phyloP scores from a whole-genome alignment of 1,140 invertebrate genomes.

The Drosophila trapezifrons region DNA sequence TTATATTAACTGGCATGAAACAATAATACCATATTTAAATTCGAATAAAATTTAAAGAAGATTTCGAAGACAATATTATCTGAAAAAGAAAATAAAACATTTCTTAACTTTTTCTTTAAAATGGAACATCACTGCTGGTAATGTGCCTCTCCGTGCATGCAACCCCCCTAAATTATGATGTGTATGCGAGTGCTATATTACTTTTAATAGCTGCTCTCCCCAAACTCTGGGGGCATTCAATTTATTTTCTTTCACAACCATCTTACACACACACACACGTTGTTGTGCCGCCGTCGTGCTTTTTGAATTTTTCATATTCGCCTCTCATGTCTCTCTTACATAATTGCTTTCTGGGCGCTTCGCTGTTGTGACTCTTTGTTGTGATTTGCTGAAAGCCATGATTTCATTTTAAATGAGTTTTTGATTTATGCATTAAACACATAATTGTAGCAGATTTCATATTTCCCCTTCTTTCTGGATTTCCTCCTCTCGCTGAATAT shows the following conservation, averaged over 20 bases:
- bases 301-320: constrained; percentile 69
- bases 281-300: constrained; percentile 39
- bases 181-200: constrained; percentile 40
- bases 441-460: constrained; percentile 75
- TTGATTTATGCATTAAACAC: constrained; percentile 82
- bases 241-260: constrained; percentile 71
- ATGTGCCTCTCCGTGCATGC: constrained; percentile 1
- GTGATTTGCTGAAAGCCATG: constrained; percentile 77
- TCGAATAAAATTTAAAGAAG: background rate
- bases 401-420: constrained; percentile 83
- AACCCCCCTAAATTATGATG: constrained; percentile 24
- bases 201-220: constrained; percentile 64
- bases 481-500: constrained; percentile 9
- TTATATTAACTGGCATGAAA: no score
- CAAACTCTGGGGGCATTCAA: constrained; percentile 63
- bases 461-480: constrained; percentile 21
- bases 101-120: background rate
- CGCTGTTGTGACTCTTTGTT: constrained; percentile 63
- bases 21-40: background rate
- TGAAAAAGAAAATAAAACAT: no score
- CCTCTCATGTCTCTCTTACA: constrained; percentile 46
- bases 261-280: constrained; percentile 71
- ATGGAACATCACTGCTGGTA: constrained; percentile 3
- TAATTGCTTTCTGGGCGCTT: constrained; percentile 67
- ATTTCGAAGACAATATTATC: no score